These are phyloP conservation scores for Zootermopsis nevadensis DNA, from an alignment of 2,888 invertebrate species.

Conservation along the genomic window DNA sequence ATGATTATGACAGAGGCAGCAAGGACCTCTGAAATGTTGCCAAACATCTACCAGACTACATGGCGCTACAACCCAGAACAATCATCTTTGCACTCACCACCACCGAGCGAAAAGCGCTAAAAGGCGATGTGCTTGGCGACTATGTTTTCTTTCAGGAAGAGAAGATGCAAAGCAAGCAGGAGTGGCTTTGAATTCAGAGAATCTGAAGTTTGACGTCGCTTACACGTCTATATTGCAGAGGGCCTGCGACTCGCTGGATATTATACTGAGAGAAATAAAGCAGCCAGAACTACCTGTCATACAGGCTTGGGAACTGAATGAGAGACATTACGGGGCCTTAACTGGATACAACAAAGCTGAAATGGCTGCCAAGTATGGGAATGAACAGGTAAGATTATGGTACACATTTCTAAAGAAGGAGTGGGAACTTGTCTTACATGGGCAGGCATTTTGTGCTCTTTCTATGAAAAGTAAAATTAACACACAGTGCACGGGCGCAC, in stretches of 20 bases:
- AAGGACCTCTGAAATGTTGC: too few relatives aligned
- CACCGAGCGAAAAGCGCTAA: too few relatives aligned
- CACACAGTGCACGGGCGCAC: too few relatives aligned
- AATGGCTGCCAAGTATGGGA: slow-evolving; percentile 61
- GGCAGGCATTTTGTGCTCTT: too few relatives aligned
- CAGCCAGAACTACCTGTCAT: slow-evolving; percentile 58
- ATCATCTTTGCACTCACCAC: too few relatives aligned
- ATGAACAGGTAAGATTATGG: slow-evolving; percentile 58
- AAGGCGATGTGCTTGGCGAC: background rate
- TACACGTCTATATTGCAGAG: slow-evolving; percentile 61
- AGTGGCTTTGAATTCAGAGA: slow-evolving; percentile 59
- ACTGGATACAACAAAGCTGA: slow-evolving; percentile 62
- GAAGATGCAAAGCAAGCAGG: slow-evolving; percentile 60
- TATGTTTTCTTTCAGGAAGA: slow-evolving; percentile 54
- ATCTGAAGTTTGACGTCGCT: slow-evolving; percentile 60
- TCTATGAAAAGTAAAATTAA: too few relatives aligned
- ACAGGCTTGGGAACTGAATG: slow-evolving; percentile 62
- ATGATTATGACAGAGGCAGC: too few relatives aligned
- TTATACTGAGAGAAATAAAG: slow-evolving; percentile 58
- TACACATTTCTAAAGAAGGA: too few relatives aligned
- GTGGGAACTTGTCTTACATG: too few relatives aligned
- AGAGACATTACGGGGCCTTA: slow-evolving; percentile 62
- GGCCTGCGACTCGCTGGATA: slow-evolving; percentile 59
- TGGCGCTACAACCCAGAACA: too few relatives aligned
- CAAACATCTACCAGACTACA: too few relatives aligned